Conservation (phyloP, 2,888 invertebrate species). For the Calliphora vomitoria region DNA sequence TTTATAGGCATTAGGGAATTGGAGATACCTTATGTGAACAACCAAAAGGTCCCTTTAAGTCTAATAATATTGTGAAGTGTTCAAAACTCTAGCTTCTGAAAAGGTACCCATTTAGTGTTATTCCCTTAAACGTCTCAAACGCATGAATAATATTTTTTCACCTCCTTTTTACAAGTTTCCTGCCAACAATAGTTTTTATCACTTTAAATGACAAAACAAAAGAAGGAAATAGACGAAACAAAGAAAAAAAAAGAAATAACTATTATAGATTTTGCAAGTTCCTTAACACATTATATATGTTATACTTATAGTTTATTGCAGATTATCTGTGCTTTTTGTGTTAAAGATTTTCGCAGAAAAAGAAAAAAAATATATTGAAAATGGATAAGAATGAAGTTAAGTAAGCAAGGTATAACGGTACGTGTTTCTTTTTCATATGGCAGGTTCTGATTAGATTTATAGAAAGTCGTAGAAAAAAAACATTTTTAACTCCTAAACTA, state of each 20-base stretch:
- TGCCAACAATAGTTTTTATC: not conserved
- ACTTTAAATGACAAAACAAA: not conserved
- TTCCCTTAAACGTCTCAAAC: too few species aligned
- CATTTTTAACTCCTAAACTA: not conserved
- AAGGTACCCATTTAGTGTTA: too few species aligned
- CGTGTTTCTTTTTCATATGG: not conserved
- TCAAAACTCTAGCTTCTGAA: too few species aligned
- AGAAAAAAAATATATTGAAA: not conserved
- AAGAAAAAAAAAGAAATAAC: not conserved
- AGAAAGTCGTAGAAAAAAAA: too few species aligned
- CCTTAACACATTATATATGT: not conserved
- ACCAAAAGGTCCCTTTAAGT: too few species aligned
- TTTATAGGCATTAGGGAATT: not conserved
- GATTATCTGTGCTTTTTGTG: not conserved
- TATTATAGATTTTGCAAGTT: slow-evolving; percentile 14
- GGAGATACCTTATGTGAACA: not conserved
- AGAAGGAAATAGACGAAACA: not conserved
- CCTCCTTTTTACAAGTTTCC: not conserved
- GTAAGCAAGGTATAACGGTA: not conserved
- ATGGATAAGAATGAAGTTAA: not conserved
- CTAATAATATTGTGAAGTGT: too few species aligned
- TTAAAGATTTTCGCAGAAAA: not conserved
- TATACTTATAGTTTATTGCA: not conserved
- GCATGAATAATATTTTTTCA: not conserved
- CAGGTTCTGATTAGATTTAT: not conserved